Evolutionary conservation across 2,888 invertebrate species (phyloP).

Genomic region (Dolichopus griseipennis): DNA sequence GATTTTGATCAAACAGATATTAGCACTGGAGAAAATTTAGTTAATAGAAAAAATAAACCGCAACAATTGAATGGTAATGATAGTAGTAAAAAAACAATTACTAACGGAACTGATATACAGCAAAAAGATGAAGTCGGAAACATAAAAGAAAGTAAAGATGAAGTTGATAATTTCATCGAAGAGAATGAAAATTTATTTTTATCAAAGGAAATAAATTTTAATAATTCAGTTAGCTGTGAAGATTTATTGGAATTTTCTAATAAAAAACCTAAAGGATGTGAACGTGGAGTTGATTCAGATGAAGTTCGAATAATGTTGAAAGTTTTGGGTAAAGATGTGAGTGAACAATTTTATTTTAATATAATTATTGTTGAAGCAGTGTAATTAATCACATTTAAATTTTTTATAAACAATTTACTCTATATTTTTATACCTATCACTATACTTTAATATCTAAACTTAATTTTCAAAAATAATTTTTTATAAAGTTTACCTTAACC

Average conservation of each 20-base stretch:
- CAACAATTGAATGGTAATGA: constrained; percentile 11
- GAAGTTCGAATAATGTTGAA: constrained; percentile 88
- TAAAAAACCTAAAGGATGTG: constrained; percentile 70
- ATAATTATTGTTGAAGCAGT: too few relatives aligned
- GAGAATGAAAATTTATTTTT: not conserved
- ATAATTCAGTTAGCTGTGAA: constrained; percentile 84
- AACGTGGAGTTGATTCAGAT: constrained; percentile 78
- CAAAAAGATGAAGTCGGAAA: not conserved
- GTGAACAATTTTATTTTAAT: constrained; percentile 21
- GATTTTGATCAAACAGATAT: constrained; percentile 23
- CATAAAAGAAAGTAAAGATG: not conserved
- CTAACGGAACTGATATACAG: not conserved
- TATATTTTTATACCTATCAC: too few relatives aligned
- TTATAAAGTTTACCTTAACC: too few relatives aligned
- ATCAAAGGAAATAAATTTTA: not conserved
- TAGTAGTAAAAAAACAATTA: not conserved
- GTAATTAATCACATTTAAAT: too few relatives aligned
- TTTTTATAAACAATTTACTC: too few relatives aligned
- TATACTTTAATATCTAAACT: too few relatives aligned
- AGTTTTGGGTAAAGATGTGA: constrained; percentile 67
- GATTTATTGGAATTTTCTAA: constrained; percentile 82
- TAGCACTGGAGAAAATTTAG: constrained; percentile 31
- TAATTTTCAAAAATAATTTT: too few relatives aligned
- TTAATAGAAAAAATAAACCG: constrained; percentile 18
- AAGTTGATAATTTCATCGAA: not conserved